Conservation (phyloP, 2,113 vertebrate species). For the Pterophyllum scalare region DNA sequence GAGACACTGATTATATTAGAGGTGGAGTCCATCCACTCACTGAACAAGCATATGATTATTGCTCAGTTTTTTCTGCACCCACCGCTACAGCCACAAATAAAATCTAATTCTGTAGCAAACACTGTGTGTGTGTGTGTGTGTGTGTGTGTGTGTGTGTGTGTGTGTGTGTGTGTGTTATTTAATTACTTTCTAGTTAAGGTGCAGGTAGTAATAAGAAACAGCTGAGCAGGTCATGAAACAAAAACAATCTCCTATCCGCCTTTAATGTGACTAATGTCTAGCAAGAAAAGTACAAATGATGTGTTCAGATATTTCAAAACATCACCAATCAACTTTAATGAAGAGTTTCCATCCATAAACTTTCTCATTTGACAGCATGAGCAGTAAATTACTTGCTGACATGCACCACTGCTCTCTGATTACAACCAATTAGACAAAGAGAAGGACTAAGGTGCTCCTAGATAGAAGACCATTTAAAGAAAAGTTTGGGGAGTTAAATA, state of each 20-base stretch:
- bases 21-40: not conserved
- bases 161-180: rapidly evolving
- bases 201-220: not conserved
- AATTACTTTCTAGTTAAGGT: not conserved
- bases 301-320: not conserved
- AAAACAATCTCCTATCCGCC: not conserved
- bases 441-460: constrained; percentile 19
- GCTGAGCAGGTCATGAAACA: not conserved
- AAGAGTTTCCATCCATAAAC: not conserved
- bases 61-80: not conserved
- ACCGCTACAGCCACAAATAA: not conserved
- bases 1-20: not conserved
- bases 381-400: constrained; percentile 30
- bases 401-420: constrained; percentile 32
- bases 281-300: not conserved
- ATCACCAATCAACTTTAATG: not conserved
- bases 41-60: not conserved
- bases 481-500: constrained; percentile 40
- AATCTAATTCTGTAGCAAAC: not conserved
- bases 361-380: constrained; percentile 6
- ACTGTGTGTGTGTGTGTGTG: not conserved
- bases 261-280: not conserved
- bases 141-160: no score
- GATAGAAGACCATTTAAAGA: constrained; percentile 28
- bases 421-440: constrained; percentile 51